A percentile compares a stretch with the other conserved stretches of the same genome.
phyloP scores from a whole-genome alignment of 2,797 vertebrate genomes.

The Neosilurus mollespiculum region DNA sequence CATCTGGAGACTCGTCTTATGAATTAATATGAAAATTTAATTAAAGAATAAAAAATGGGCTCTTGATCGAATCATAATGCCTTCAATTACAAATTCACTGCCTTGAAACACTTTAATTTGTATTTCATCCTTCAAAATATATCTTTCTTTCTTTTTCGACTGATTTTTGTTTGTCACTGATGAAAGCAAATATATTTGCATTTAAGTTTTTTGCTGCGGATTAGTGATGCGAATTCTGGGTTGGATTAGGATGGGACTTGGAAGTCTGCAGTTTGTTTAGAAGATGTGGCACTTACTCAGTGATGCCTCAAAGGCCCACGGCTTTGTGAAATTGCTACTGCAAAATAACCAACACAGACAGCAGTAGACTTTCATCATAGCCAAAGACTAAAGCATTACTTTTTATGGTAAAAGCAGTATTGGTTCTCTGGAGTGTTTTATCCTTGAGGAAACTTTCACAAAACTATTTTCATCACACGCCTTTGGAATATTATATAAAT shows the following conservation, averaged over 20 bases:
- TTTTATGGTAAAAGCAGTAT: slow-evolving; percentile 45
- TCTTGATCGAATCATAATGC: slow-evolving; percentile 62
- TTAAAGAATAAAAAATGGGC: slow-evolving; percentile 59
- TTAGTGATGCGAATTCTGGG: slow-evolving; percentile 44
- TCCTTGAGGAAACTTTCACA: slow-evolving; percentile 27
- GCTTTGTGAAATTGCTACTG: slow-evolving; percentile 46
- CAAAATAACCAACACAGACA: slow-evolving; percentile 42
- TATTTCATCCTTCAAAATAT: slow-evolving; percentile 55
- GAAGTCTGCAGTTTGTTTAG: slow-evolving; percentile 46
- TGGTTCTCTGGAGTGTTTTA: slow-evolving; percentile 35
- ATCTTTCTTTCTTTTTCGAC: slow-evolving; percentile 43
- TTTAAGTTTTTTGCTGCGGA: slow-evolving; percentile 51
- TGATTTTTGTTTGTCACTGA: slow-evolving; percentile 29
- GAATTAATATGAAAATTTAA: slow-evolving; percentile 66
- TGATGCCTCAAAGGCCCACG: slow-evolving; percentile 43
- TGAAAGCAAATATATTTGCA: slow-evolving; percentile 51
- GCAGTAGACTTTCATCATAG: slow-evolving; percentile 42
- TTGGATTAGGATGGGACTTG: slow-evolving; percentile 41
- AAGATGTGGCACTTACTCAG: slow-evolving; percentile 39
- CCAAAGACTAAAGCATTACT: slow-evolving; percentile 44
- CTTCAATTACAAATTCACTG: slow-evolving; percentile 50
- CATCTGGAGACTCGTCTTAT: slow-evolving; percentile 56
- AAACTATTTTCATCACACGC: slow-evolving; percentile 20
- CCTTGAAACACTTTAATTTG: slow-evolving; percentile 58
- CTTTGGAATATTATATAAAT: slow-evolving; percentile 43